Evolutionary conservation across 2,113 vertebrate species (phyloP).

Genomic region (Oryctolagus cuniculus): mOryCun1.1 NC_091442.1:103198001-103198500

Average conservation of each 20-base stretch:
- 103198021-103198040: not conserved
- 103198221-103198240: too few species aligned
- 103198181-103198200: not conserved
- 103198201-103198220: too few species aligned
- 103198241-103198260: too few species aligned
- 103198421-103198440: not conserved
- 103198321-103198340: not conserved
- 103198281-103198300: too few species aligned
- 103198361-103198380: not conserved
- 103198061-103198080: slow-evolving; percentile 32
- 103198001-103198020: not conserved
- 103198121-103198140: not conserved
- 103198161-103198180: not conserved
- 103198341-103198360: not conserved
- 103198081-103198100: not conserved
- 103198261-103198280: too few species aligned
- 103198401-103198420: not conserved
- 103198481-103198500: slow-evolving; percentile 18
- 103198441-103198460: not conserved
- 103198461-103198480: not conserved
- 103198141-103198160: not conserved
- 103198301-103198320: not conserved
- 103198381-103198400: not conserved
- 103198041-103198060: slow-evolving; percentile 24
- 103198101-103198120: not conserved